Evolutionary conservation across 2,888 invertebrate genomes (phyloP).

Genomic region (Andricus quercusramuli): DNA sequence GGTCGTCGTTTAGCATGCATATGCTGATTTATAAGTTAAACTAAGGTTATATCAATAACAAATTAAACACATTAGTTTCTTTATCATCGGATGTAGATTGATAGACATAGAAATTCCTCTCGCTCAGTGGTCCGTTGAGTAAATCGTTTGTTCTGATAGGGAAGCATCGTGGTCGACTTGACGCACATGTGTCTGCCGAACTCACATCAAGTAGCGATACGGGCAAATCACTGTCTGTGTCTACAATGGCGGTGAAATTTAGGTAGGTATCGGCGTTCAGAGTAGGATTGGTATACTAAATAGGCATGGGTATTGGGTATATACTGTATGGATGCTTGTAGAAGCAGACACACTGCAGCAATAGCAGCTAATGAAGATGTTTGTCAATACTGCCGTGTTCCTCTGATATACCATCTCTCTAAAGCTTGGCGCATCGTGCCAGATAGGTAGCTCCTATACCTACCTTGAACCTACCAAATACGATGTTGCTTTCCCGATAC

Average conservation of each 20-base stretch:
- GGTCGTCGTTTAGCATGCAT: too few species aligned
- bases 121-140: neutral
- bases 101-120: conserved; percentile 2
- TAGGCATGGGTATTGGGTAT: conserved; percentile 46
- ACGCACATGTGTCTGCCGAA: conserved; percentile 60
- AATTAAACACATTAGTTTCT: neutral
- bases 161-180: conserved; percentile 19
- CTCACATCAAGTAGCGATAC: conserved; percentile 60
- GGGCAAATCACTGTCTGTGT: conserved; percentile 60
- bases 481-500: conserved; percentile 57
- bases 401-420: conserved; percentile 48
- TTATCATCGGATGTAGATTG: neutral
- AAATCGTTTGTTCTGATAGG: conserved; percentile 19
- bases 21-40: neutral
- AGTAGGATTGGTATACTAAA: conserved; percentile 34
- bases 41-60: neutral
- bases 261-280: conserved; percentile 55
- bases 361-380: conserved; percentile 73
- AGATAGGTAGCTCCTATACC: neutral
- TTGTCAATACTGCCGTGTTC: conserved; percentile 72
- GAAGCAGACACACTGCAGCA: conserved; percentile 60
- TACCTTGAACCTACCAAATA: neutral
- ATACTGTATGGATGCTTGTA: conserved; percentile 58
- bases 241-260: conserved; percentile 57
- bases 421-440: conserved; percentile 47